Conservation (phyloP, 37 sponge, comb jelly and placozoan genomes). For the Geodia barretti region DNA sequence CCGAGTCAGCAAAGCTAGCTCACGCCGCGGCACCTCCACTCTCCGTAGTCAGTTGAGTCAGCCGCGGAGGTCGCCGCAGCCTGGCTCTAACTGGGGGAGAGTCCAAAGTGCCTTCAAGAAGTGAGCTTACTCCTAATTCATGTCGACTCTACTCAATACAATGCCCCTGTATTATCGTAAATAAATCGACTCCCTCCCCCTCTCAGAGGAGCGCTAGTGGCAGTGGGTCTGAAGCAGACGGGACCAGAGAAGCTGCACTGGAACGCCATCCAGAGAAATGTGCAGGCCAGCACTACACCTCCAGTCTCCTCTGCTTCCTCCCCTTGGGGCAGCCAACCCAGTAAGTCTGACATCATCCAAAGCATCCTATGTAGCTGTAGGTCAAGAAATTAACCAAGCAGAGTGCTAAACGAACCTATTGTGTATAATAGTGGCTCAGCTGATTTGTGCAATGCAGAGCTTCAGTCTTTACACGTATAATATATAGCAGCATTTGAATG, state of each 20-base stretch:
- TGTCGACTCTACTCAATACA: background rate
- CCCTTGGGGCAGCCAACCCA: background rate
- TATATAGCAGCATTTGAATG: too few relatives aligned
- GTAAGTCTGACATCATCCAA: constrained; percentile 7
- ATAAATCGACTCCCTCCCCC: background rate
- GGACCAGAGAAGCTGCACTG: constrained; percentile 22
- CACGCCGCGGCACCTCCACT: background rate
- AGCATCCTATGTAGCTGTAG: too few relatives aligned
- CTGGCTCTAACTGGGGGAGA: constrained; percentile 5
- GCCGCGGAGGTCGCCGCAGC: background rate
- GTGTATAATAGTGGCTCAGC: too few relatives aligned
- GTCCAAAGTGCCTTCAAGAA: constrained; percentile 1
- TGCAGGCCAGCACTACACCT: background rate
- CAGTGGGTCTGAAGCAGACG: constrained; percentile 45
- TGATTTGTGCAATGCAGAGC: too few relatives aligned
- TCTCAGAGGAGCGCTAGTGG: constrained; percentile 14
- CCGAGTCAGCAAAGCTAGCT: background rate
- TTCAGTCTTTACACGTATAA: too few relatives aligned
- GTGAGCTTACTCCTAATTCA: background rate
- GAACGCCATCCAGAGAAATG: constrained; percentile 33
- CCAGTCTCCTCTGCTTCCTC: background rate
- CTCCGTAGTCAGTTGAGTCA: constrained; percentile 1
- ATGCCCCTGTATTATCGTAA: background rate
- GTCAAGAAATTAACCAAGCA: too few relatives aligned
- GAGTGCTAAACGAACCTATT: too few relatives aligned